Base-by-base conservation (phyloP, 2,888 invertebrate species). In the Ornithoptera alexandrae region DNA sequence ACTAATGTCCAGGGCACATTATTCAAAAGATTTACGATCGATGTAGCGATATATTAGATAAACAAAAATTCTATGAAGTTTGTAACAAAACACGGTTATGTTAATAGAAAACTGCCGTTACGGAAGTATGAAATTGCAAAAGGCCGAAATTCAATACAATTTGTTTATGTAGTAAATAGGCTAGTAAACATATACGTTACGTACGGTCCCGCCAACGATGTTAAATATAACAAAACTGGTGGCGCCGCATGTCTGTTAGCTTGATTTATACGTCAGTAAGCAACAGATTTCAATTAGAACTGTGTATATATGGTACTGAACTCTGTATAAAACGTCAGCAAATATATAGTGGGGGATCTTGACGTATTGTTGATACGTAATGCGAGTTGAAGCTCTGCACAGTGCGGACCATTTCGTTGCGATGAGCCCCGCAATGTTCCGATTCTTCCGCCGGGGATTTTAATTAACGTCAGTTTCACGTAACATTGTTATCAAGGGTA, bases 281-380 rank as follows among this genome's bases (percentile, higher is more conserved):
- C 68, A 59, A 59, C 64, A 58, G 62, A 65, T 76, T 78, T 73
- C 78, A 81, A 81, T 78, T 79, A 77, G 78, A 76, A 75, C 76
- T 76, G 68, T 72, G 67, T 71, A 72, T 56, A n/a, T 57, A 57
- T 22, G n/a, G 20, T 30, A 30, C 30, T 30, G 30, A 30, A 30
- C 30, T 30, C 6, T 57, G n/a, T 20, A 17, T 72, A 71, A 42
- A 68, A 72, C 66, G 71, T 66, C 46, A 62, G 69, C 58, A 65
- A 39, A 56, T 73, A 76, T 69, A 68, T 72, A 71, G 71, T 71
- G 69, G 68, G 68, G 72, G 68, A 69, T 70, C 74, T 69, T 69
- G 72, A 69, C 71, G 72, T 74, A 78, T 77, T 10, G 50, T 76
- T 77, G 75, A 72, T 74, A 66, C 66, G 62, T 62, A 42, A 30